A percentile compares a stretch with the other conserved stretches of the same genome.
phyloP scores from a whole-genome alignment of 2,113 vertebrate genomes.

The Apistogramma diplotaenia region DNA sequence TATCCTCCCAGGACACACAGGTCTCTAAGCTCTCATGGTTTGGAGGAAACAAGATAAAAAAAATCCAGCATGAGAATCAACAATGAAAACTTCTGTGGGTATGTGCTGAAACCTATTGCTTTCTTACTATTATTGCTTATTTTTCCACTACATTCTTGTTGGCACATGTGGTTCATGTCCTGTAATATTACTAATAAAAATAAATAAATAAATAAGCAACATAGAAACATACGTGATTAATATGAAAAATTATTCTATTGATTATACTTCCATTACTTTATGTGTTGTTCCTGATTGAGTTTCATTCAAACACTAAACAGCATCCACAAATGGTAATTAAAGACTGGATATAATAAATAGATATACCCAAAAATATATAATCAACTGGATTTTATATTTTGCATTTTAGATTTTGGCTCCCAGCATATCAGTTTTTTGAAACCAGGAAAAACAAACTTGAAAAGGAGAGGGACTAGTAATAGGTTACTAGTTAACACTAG shows the following conservation, averaged over 20 bases:
- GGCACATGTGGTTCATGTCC: background rate
- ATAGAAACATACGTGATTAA: background rate
- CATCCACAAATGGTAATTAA: background rate
- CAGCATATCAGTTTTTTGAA: background rate
- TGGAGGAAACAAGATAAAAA: slow-evolving; percentile 23
- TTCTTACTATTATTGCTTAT: background rate
- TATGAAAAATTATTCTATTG: no score
- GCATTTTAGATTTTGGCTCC: background rate
- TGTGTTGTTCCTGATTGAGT: background rate
- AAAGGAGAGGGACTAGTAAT: background rate
- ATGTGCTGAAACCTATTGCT: background rate
- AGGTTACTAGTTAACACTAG: background rate
- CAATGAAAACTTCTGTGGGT: background rate
- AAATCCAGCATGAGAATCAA: background rate
- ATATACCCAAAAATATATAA: background rate
- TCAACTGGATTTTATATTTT: no score
- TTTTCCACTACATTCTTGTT: background rate
- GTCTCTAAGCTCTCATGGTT: slow-evolving; percentile 25
- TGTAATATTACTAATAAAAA: background rate
- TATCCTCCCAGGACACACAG: slow-evolving; percentile 21
- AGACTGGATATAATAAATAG: background rate
- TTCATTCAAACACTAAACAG: background rate
- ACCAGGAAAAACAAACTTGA: background rate
- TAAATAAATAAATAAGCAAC: background rate
- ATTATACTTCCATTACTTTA: background rate